Base-by-base conservation (phyloP, 1,140 invertebrate genomes). In the Drosophila navojoa region DNA sequence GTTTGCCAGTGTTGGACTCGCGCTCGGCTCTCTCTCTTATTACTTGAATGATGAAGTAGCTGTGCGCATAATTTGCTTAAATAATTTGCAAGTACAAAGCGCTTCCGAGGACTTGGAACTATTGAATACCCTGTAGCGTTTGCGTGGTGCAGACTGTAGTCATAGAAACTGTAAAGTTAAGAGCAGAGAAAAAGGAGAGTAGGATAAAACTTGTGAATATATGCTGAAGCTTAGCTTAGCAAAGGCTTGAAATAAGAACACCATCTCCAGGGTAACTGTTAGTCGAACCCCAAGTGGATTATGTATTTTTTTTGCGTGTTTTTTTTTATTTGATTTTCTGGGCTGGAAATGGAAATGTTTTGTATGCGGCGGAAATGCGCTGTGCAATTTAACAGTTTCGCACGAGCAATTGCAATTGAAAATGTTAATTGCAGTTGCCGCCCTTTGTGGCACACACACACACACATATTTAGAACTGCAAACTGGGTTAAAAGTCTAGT, bases 11-110 rank as follows among this genome's bases (percentile, higher is more conserved):
- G 50, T 38, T 32, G 5, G 58, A 35, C 58, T 49, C 29, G 35
- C n/a, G 44, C 25, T 13, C 15, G 55, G 49, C 38, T 55, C 42
- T 22, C 42, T 22, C 19, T 38, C 35, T 50, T 49, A n/a, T 45
- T 22, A 42, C 53, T 44, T 52, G 44, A 45, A 57, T 61, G 71
- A 69, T 74, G 66, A 70, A 74, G 71, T 74, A 70, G 58, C 42
- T 61, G 29, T 59, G 45, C 40, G 55, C 66, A 74, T 74, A 63
- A 70, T 74, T 74, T 74, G 52, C 66, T 62, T 63, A 74, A 74
- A 70, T 74, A 74, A 70, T 70, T 70, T 40, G 64, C 58, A 62
- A 62, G 58, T 35, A 58, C 57, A 55, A 62, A 74, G 27, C 49
- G 54, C 42, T 53, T 19, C 19, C 42, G 25, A 38, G 38, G 44